phyloP scores from a whole-genome alignment of 2,797 vertebrate genomes.

The Sandelia bainsii region DNA sequence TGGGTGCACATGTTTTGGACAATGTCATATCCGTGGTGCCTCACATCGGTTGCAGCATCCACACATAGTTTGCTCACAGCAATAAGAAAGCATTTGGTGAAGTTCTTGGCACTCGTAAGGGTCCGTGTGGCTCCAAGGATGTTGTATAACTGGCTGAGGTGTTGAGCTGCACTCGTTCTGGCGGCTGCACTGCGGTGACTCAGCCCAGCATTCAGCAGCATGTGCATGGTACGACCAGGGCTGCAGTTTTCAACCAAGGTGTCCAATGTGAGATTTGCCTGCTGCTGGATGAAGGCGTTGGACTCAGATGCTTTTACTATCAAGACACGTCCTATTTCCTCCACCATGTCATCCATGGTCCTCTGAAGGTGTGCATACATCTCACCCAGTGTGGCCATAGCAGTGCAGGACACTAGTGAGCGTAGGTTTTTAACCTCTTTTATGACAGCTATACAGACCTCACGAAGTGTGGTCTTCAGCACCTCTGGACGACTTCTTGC shows the following conservation, averaged over 20 bases:
- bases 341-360: slow-evolving; percentile 11
- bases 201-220: slow-evolving; percentile 3
- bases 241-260: slow-evolving; percentile 14
- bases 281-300: not conserved
- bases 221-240: not conserved
- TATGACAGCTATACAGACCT: not conserved
- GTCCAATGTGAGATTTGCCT: not conserved
- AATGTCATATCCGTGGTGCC: slow-evolving; percentile 22
- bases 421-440: slow-evolving; percentile 7
- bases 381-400: slow-evolving; percentile 6
- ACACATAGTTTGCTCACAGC: slow-evolving; percentile 10
- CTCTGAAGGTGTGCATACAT: slow-evolving; percentile 2
- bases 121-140: slow-evolving; percentile 13
- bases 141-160: slow-evolving; percentile 11
- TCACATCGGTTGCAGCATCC: slow-evolving; percentile 11
- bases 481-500: not conserved
- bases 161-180: not conserved
- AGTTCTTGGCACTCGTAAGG: not conserved
- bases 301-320: not conserved
- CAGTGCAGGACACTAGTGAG: not conserved
- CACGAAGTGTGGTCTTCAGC: not conserved
- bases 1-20: slow-evolving; percentile 20
- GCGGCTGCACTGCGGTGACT: slow-evolving; percentile 9
- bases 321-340: not conserved
- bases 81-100: slow-evolving; percentile 17